phyloP scores from a whole-genome alignment of 2,113 vertebrate genomes.

The Eulemur macaco region DNA sequence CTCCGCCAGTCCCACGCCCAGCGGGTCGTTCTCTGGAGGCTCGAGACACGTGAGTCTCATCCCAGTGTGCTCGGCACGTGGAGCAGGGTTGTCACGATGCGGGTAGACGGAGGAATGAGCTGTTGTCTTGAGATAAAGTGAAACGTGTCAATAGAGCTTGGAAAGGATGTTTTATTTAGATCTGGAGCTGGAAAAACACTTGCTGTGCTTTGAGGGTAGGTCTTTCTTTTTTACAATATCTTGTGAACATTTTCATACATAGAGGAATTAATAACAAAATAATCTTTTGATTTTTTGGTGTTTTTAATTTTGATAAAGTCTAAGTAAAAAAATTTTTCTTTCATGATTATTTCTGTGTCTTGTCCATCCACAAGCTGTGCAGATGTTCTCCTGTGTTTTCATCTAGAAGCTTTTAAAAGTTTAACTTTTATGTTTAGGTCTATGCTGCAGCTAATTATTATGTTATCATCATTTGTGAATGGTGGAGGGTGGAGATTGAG shows the following conservation, averaged over 20 bases:
- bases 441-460: neutral
- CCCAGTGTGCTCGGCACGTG: fast-evolving
- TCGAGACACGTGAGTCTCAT: slow-evolving; percentile 79
- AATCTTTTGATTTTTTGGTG: neutral
- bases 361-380: neutral
- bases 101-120: neutral
- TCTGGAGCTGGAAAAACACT: neutral
- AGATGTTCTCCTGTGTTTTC: neutral
- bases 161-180: neutral
- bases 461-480: neutral
- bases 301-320: neutral
- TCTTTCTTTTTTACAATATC: neutral
- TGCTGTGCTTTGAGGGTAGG: neutral
- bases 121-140: neutral
- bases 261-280: neutral
- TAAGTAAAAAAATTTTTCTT: neutral
- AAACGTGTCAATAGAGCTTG: fast-evolving
- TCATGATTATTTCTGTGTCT: neutral
- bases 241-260: neutral
- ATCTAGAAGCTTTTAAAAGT: neutral
- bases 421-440: neutral
- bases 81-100: fast-evolving
- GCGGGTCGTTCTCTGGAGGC: slow-evolving; percentile 77
- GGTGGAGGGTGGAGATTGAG: neutral
- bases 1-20: slow-evolving; percentile 23